These are phyloP conservation scores for Phymastichus coffea DNA, from an alignment of 1,140 invertebrate species.

Conservation along the genomic window DNA sequence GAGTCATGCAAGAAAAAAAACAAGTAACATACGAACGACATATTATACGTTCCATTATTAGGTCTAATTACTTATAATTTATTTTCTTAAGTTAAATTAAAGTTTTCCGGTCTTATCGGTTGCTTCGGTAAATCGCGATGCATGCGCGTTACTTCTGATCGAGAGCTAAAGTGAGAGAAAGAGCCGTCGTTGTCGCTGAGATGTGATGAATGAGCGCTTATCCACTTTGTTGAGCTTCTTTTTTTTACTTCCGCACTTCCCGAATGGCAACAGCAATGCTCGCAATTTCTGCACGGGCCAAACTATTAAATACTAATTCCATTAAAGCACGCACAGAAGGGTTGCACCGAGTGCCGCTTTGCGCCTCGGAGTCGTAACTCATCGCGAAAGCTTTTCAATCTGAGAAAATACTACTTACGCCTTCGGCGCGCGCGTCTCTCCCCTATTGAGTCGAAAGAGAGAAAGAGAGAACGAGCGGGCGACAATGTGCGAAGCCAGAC, in stretches of 20 bases:
- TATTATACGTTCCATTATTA: no score
- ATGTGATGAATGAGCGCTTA: constrained; percentile 26
- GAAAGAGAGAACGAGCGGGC: neutral
- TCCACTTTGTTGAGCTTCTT: constrained; percentile 31
- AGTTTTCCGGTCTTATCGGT: constrained; percentile 22
- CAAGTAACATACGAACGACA: no score
- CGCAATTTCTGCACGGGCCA: constrained; percentile 30
- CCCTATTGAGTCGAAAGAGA: neutral
- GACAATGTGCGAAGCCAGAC: constrained; percentile 9
- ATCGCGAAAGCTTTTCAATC: constrained; percentile 57
- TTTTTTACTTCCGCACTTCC: constrained; percentile 19
- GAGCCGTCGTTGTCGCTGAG: neutral
- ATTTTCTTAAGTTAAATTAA: constrained; percentile 7
- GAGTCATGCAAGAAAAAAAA: no score
- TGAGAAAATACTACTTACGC: constrained; percentile 51
- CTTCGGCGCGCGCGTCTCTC: constrained; percentile 1
- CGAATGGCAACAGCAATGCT: no score
- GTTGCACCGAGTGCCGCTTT: constrained; percentile 46
- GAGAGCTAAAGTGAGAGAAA: neutral
- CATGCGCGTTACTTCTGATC: constrained; percentile 8
- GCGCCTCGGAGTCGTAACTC: constrained; percentile 49
- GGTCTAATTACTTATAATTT: constrained; percentile 14
- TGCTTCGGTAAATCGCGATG: constrained; percentile 23
- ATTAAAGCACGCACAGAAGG: constrained; percentile 55
- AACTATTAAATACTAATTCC: constrained; percentile 58